Base-by-base conservation (phyloP, 2,113 vertebrate species). In the Synchiropus splendidus region DNA sequence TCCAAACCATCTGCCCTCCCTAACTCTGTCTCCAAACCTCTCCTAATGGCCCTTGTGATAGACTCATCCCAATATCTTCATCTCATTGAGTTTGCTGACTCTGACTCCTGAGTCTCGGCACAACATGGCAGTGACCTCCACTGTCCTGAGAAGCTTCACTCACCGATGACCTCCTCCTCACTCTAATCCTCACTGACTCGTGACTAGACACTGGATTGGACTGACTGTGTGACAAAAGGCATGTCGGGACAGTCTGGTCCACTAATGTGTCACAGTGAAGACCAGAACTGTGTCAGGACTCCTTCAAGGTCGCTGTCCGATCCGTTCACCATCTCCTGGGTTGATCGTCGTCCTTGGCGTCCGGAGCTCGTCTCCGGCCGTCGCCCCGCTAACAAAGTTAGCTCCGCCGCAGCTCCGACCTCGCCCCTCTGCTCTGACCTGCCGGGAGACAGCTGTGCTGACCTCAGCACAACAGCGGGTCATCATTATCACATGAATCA, bases 401-500 rank as follows among this genome's bases (percentile, higher is more conserved):
- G 75, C 55, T 65, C 58, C 21, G 21, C n/a, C n/a, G n/a, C n/a
- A n/a, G 65, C 53, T 73, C 58, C 46, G 55, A 82, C 79, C 77
- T 67, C 58, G 45, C 59, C n/a, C n/a, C n/a, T 47, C 65, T 54
- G 14, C 73, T 65, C 55, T 50, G 15, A 12, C 50, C 18, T 62
- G 75, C 73, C 68, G 45, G 57, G 48, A 42, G 75, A 78, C 77
- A 80, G 72, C 70, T 75, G 54, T 83, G 85, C 82, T 83, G 83
- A 83, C 81, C 78, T 84, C 75, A 66, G 82, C 85, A 67, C 56
- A 78, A 81, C 64, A 48, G 68, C 63, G 77, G 82, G 80, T 85
- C 82, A 83, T 84, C 78, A 74, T 85, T 84, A 84, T 84, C 82
- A 78, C 77, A 82, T 78, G 75, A 80, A 77, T 78, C 75, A 75